A percentile compares a stretch with the other conserved stretches of the same genome.
Evolutionary conservation across 1,140 invertebrate species (phyloP).

Genomic region (Popillia japonica): DNA sequence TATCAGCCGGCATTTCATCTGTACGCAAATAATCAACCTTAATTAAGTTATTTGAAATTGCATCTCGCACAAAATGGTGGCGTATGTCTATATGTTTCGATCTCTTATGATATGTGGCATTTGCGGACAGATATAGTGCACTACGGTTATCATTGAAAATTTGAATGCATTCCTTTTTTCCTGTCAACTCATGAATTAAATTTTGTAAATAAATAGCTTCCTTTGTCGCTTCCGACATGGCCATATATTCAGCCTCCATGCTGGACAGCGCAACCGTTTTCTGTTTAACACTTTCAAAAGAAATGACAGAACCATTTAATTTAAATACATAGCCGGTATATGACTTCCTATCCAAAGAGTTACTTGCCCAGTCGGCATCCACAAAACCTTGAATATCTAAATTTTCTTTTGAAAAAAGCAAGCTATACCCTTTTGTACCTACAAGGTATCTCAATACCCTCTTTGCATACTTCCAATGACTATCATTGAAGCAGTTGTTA

Average conservation of each 20-base stretch:
- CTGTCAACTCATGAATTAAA: slow-evolving; percentile 39
- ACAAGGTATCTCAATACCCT: slow-evolving; percentile 60
- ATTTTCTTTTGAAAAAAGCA: slow-evolving; percentile 39
- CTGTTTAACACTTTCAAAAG: slow-evolving; percentile 48
- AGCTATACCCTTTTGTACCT: slow-evolving; percentile 53
- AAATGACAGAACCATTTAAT: slow-evolving; percentile 41
- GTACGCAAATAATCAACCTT: too few species aligned
- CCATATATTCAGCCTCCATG: too few species aligned
- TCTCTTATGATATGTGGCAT: too few species aligned
- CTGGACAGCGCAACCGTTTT: too few species aligned
- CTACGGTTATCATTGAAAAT: too few species aligned
- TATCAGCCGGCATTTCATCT: too few species aligned
- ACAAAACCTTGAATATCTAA: slow-evolving; percentile 50
- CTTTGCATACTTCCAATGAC: slow-evolving; percentile 59
- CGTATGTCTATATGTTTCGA: too few species aligned
- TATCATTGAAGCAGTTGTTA: slow-evolving; percentile 57
- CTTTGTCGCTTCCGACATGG: slow-evolving; percentile 45
- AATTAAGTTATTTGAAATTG: too few species aligned
- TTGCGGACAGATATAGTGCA: not conserved
- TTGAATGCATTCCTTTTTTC: too few species aligned
- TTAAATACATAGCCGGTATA: slow-evolving; percentile 51
- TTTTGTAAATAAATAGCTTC: slow-evolving; percentile 45
- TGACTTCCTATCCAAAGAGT: slow-evolving; percentile 49
- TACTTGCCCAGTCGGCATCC: slow-evolving; percentile 59
- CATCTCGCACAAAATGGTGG: too few species aligned